Conservation (phyloP, 2,113 vertebrate species). For the Tonatia bakeri region DNA sequence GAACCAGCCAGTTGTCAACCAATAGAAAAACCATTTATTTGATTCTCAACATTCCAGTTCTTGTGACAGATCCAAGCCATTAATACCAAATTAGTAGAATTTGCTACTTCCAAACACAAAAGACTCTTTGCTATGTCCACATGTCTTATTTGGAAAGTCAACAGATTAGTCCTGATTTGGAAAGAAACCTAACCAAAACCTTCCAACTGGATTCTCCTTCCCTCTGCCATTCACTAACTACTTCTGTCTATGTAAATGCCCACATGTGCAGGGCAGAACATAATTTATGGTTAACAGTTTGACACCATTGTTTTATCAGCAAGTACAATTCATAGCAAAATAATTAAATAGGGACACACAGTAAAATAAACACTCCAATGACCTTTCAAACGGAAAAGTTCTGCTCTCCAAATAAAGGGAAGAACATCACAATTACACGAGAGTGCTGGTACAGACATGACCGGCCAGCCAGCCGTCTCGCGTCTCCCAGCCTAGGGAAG, state of each 20-base stretch:
- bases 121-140: constrained; percentile 31
- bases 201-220: not conserved
- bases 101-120: constrained; percentile 49
- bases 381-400: constrained; percentile 71
- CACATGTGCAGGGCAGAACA: not conserved
- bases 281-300: constrained; percentile 67
- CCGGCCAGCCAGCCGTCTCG: constrained; percentile 73
- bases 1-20: not conserved
- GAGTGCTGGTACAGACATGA: constrained; percentile 70
- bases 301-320: constrained; percentile 66
- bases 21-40: constrained; percentile 32
- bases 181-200: constrained; percentile 33
- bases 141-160: constrained; percentile 47
- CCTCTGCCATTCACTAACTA: constrained; percentile 11
- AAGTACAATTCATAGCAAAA: constrained; percentile 64
- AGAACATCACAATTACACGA: constrained; percentile 74
- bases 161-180: constrained; percentile 43
- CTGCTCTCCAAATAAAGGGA: constrained; percentile 59
- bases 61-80: constrained; percentile 19
- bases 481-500: constrained; percentile 76
- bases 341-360: constrained; percentile 54
- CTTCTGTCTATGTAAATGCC: constrained; percentile 45
- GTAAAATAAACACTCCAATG: constrained; percentile 62
- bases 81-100: constrained; percentile 28
- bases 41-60: constrained; percentile 24